phyloP scores from a whole-genome alignment of 2,113 vertebrate species.

The Calidris pugnax region DNA sequence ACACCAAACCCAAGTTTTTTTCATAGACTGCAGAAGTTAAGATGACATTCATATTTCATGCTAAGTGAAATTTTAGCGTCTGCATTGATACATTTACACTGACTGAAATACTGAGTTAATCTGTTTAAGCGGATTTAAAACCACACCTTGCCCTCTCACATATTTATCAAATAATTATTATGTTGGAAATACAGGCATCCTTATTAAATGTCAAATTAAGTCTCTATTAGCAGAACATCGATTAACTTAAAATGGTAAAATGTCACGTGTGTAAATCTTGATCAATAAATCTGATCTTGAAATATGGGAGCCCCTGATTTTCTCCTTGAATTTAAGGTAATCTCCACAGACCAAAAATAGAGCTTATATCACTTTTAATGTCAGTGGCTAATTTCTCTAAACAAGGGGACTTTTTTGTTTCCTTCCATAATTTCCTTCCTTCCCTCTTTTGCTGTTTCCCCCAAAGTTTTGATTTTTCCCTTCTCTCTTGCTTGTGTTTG shows the following conservation, averaged over 20 bases:
- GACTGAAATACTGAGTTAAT: not conserved
- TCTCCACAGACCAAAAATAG: not conserved
- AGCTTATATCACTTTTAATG: accelerated
- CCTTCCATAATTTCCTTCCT: not conserved
- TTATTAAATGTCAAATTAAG: not conserved
- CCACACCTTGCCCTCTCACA: not conserved
- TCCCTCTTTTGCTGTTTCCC: not conserved
- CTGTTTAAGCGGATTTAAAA: not conserved
- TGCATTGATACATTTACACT: not conserved
- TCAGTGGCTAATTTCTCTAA: not conserved
- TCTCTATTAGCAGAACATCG: not conserved
- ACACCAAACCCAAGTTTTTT: not conserved
- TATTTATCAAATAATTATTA: not conserved
- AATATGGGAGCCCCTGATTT: not conserved
- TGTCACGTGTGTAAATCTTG: not conserved
- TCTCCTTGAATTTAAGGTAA: not conserved
- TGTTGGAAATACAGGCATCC: accelerated
- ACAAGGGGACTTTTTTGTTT: not conserved
- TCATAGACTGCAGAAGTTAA: not conserved
- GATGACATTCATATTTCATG: not conserved
- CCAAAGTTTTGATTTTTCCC: not conserved
- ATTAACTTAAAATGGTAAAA: not conserved
- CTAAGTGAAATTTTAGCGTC: not conserved
- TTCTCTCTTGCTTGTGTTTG: not conserved
- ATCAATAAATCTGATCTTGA: not conserved